A percentile compares a stretch with the other conserved stretches of the same genome.
Evolutionary conservation across 2,797 vertebrate genomes (phyloP).

Genomic region (Trichosurus vulpecula): DNA sequence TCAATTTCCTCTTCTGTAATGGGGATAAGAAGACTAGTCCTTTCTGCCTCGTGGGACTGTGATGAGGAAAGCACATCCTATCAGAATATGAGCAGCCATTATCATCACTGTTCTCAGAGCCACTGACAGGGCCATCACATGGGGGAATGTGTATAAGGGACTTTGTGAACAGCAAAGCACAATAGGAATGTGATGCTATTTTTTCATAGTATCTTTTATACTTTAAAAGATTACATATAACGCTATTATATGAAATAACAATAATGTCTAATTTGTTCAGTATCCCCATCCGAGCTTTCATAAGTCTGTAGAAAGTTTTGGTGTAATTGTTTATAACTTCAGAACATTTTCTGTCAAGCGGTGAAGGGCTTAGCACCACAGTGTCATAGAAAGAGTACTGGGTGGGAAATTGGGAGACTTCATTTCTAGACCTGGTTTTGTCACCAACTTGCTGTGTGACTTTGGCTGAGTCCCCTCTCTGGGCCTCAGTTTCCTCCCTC

Average conservation of each 20-base stretch:
- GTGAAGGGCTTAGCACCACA: not conserved
- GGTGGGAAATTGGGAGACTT: not conserved
- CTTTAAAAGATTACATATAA: not conserved
- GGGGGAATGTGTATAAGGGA: not conserved
- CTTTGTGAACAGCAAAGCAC: not conserved
- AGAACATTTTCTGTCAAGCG: not conserved
- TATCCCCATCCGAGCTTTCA: not conserved
- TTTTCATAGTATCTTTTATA: not conserved
- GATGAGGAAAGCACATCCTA: not conserved
- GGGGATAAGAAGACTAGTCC: not conserved
- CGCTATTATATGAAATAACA: not conserved
- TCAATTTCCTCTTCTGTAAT: not conserved
- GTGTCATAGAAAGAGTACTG: not conserved
- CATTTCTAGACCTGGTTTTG: not conserved
- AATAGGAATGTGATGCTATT: not conserved
- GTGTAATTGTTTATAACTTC: not conserved
- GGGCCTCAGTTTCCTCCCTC: not conserved
- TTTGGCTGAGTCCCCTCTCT: not conserved
- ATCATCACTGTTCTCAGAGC: not conserved
- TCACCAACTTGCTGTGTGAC: not conserved
- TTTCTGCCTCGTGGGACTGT: not conserved
- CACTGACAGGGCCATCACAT: not conserved
- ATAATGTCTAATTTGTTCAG: not conserved
- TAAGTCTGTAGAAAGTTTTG: not conserved
- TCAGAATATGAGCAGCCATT: not conserved